These are phyloP conservation scores for Glaucopsyche alexis DNA, from an alignment of 2,888 invertebrate genomes.

Conservation along the genomic window DNA sequence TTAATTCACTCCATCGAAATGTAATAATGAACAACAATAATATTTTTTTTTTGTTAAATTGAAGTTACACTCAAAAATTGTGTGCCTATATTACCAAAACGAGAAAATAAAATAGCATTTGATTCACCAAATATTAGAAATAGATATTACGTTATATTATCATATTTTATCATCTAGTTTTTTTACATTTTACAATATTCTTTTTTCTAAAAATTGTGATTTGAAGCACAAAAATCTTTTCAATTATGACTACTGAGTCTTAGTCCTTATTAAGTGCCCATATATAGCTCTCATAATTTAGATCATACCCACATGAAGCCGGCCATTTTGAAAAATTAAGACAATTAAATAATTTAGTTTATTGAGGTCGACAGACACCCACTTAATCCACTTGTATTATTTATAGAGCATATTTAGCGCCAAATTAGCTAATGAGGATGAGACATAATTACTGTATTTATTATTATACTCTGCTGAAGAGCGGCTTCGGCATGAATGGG, in stretches of 20 bases:
- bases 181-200: background rate
- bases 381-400: slow-evolving; percentile 22
- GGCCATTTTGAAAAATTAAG: slow-evolving; percentile 27
- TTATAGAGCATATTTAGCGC: background rate
- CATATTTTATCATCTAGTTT: background rate
- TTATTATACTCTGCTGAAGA: no score
- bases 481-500: no score
- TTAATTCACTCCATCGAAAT: no score
- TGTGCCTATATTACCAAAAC: no score
- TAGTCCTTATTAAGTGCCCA: background rate
- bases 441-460: background rate
- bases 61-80: no score
- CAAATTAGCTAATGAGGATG: background rate
- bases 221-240: background rate
- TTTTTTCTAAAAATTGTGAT: background rate
- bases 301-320: slow-evolving; percentile 12
- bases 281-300: background rate
- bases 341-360: slow-evolving; percentile 28
- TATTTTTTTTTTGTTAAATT: no score
- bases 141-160: background rate
- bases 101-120: no score
- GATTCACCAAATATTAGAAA: no score
- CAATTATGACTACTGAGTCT: background rate
- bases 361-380: slow-evolving; percentile 22
- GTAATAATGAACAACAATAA: no score